A percentile compares a stretch with the other conserved stretches of the same genome.
These are phyloP conservation scores for Aleiodes alternator DNA, from an alignment of 2,888 invertebrate species.

Conservation along the genomic window DNA sequence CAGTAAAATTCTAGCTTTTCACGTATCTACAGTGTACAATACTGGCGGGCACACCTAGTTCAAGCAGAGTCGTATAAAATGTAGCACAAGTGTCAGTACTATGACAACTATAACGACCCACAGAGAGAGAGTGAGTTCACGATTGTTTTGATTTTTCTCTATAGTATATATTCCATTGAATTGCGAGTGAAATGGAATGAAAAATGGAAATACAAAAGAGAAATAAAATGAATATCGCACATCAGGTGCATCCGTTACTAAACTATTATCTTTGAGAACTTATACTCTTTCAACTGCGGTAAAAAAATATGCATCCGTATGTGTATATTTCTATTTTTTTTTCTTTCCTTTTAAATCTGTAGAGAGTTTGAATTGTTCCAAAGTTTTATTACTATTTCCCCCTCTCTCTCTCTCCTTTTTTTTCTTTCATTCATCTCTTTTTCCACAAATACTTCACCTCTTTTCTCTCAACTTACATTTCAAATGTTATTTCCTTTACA, in stretches of 20 bases:
- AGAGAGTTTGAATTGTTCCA: too few species aligned
- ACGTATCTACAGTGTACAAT: conserved; percentile 13
- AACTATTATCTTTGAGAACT: neutral
- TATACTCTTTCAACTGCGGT: neutral
- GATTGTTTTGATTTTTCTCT: conserved; percentile 15
- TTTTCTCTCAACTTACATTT: conserved; percentile 4
- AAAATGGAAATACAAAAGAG: too few species aligned
- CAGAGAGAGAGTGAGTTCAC: neutral
- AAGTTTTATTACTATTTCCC: too few species aligned
- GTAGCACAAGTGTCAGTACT: conserved; percentile 12
- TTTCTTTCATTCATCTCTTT: too few species aligned
- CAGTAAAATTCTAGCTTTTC: conserved; percentile 17
- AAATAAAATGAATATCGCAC: neutral
- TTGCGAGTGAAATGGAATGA: neutral
- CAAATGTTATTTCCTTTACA: neutral
- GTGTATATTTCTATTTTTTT: too few species aligned
- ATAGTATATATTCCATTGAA: neutral
- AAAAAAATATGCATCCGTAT: too few species aligned
- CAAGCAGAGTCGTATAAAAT: conserved; percentile 17
- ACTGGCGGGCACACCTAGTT: neutral
- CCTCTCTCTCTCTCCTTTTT: too few species aligned
- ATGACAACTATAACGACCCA: conserved; percentile 3
- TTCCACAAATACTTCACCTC: neutral
- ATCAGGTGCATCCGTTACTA: conserved; percentile 17
- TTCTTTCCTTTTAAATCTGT: too few species aligned